These are phyloP conservation scores for Tragelaphus buxtoni DNA, from an alignment of 2,113 vertebrate species.

Conservation along the genomic window DNA sequence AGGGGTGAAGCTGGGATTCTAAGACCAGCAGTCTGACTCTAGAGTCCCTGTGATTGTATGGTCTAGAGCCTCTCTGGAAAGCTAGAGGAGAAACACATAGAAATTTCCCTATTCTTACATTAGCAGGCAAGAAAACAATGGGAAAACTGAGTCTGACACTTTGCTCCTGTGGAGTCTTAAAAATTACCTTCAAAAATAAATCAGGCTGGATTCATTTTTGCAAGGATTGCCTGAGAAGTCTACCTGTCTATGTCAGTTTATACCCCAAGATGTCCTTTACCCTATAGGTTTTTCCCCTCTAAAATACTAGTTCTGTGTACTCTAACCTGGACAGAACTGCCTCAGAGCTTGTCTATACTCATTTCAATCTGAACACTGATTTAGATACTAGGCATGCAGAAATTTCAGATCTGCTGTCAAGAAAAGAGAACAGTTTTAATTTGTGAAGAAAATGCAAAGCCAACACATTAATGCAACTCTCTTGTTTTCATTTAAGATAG, in stretches of 20 bases:
- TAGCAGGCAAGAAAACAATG: neutral
- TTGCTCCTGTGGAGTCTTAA: neutral
- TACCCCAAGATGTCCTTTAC: neutral
- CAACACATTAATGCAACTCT: neutral
- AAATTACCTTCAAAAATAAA: neutral
- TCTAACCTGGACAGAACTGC: neutral
- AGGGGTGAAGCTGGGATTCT: neutral
- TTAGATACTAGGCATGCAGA: neutral
- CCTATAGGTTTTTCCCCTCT: neutral
- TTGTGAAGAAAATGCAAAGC: conserved; percentile 9
- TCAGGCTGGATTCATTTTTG: neutral
- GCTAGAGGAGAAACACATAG: neutral
- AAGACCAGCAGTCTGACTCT: neutral
- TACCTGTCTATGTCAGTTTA: neutral
- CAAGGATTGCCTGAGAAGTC: neutral
- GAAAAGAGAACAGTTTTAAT: neutral
- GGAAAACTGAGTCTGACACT: neutral
- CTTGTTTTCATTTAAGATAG: neutral
- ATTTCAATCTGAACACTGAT: neutral
- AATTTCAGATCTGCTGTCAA: neutral
- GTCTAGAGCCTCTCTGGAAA: neutral
- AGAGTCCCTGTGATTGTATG: neutral
- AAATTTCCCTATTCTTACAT: neutral
- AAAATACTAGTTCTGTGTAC: neutral
- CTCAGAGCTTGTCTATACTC: neutral